phyloP scores from a whole-genome alignment of 2,888 invertebrate species.

The Phania funesta region DNA sequence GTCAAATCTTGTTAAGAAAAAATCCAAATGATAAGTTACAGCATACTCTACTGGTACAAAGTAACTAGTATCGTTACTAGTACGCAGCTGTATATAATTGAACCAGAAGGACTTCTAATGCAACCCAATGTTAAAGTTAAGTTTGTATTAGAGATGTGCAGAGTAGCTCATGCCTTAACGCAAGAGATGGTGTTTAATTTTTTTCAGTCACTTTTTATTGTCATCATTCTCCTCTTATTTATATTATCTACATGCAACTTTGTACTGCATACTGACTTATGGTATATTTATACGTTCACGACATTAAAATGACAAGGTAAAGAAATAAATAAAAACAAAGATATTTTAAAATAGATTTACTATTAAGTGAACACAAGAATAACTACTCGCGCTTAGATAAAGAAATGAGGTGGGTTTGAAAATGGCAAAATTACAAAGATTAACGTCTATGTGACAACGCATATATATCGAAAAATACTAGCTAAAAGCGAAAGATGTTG shows the following conservation, averaged over 20 bases:
- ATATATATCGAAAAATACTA: neutral
- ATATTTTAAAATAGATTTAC: neutral
- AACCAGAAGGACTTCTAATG: no score
- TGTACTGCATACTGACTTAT: neutral
- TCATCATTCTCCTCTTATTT: neutral
- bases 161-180: no score
- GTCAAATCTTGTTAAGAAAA: no score
- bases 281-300: neutral
- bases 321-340: neutral
- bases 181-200: neutral
- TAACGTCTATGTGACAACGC: no score
- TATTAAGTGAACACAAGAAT: neutral
- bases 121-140: no score
- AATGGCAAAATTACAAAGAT: neutral
- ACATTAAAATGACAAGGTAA: neutral
- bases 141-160: no score
- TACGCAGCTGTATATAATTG: no score
- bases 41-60: no score
- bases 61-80: no score
- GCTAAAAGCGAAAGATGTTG: no score
- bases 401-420: neutral
- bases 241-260: neutral
- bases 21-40: no score
- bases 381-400: neutral
- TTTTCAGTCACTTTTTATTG: neutral